Percentiles rank a stretch among this genome's conserved stretches.
Conservation (phyloP, 35 echinoderm and acorn worm species). For the Ophiothrix spiculata region DNA sequence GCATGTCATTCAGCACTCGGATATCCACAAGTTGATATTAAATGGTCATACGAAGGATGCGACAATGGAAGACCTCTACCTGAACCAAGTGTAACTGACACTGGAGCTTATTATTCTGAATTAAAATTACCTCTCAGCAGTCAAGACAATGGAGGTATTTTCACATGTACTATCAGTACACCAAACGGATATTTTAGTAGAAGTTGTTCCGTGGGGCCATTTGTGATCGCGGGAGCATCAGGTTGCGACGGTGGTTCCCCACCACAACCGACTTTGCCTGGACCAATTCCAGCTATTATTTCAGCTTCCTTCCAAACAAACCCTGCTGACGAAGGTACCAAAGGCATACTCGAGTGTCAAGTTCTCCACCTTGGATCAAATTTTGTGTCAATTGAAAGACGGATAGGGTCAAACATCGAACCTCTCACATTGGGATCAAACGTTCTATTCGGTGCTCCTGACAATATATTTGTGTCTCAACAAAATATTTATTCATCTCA, state of each 20-base stretch:
- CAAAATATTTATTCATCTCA: too few species aligned
- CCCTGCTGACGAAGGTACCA: too few species aligned
- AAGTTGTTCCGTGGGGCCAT: neutral
- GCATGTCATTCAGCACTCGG: neutral
- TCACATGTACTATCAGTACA: neutral
- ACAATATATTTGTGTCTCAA: too few species aligned
- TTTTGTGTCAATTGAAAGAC: too few species aligned
- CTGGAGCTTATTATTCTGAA: neutral
- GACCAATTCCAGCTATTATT: too few species aligned
- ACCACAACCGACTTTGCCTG: too few species aligned
- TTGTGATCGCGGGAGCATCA: neutral
- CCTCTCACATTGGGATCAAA: too few species aligned
- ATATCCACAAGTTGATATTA: neutral
- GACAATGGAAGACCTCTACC: neutral
- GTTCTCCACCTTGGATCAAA: too few species aligned
- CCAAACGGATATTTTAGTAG: neutral
- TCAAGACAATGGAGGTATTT: neutral
- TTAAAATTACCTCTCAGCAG: neutral
- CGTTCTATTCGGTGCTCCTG: too few species aligned
- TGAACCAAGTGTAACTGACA: neutral
- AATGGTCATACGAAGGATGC: neutral
- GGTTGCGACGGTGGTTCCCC: neutral
- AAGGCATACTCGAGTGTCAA: too few species aligned
- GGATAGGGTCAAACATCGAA: too few species aligned
- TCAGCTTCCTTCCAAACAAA: too few species aligned